A percentile compares a stretch with the other conserved stretches of the same genome.
Conservation (phyloP, 2,797 vertebrate species). For the Gallinago solitaria region DNA sequence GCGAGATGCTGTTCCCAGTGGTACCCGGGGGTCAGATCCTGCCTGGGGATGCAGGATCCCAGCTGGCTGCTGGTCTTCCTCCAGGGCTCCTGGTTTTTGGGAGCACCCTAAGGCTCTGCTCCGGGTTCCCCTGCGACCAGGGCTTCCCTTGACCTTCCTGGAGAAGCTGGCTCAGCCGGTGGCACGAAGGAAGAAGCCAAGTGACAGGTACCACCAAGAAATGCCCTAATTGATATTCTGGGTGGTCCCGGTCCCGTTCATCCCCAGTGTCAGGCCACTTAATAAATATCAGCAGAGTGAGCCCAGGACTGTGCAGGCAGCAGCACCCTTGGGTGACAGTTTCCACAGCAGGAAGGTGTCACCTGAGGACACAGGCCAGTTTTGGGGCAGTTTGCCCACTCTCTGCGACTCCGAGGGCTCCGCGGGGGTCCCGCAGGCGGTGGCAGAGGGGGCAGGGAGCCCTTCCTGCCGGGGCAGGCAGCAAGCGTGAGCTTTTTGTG, state of each 20-base stretch:
- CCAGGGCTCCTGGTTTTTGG: neutral
- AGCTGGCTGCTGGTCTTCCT: rapidly evolving
- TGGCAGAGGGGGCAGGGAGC: neutral
- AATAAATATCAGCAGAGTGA: rapidly evolving
- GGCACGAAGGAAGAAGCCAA: rapidly evolving
- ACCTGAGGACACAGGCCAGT: neutral
- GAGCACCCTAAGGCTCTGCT: neutral
- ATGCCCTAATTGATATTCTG: rapidly evolving
- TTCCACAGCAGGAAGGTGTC: neutral
- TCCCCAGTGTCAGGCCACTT: neutral
- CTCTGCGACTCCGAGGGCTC: rapidly evolving
- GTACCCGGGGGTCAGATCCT: neutral
- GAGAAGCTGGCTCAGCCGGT: rapidly evolving
- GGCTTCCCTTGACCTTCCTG: neutral
- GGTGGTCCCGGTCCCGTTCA: neutral
- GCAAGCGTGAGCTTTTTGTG: neutral
- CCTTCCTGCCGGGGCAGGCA: neutral
- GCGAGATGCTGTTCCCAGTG: neutral
- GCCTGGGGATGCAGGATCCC: neutral
- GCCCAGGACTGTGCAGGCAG: rapidly evolving
- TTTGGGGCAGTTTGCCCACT: neutral
- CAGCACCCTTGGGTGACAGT: neutral
- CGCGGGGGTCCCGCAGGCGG: rapidly evolving
- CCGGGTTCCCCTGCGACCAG: rapidly evolving
- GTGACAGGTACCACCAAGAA: neutral